phyloP scores from a whole-genome alignment of 2,113 vertebrate genomes.

The Herpailurus yagouaroundi region DNA sequence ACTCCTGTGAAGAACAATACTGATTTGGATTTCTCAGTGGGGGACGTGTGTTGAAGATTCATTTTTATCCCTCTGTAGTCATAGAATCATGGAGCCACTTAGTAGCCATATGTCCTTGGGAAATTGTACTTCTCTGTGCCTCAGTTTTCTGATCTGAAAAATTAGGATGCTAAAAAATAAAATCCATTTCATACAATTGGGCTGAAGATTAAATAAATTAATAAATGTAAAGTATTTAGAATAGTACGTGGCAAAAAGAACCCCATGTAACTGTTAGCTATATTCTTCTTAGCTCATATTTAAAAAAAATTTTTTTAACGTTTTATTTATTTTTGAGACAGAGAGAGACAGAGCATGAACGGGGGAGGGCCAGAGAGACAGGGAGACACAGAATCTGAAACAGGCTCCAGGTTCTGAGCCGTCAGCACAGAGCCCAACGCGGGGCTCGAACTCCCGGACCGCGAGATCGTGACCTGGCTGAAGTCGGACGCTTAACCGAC shows the following conservation, averaged over 20 bases:
- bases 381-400: too few relatives aligned
- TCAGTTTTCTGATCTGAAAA: not conserved
- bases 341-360: too few relatives aligned
- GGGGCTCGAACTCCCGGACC: too few relatives aligned
- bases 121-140: not conserved
- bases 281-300: not conserved
- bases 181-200: not conserved
- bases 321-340: too few relatives aligned
- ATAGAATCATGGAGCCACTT: not conserved
- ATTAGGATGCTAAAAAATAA: not conserved
- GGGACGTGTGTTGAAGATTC: not conserved
- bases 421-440: too few relatives aligned
- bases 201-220: not conserved
- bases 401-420: too few relatives aligned
- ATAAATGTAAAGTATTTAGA: not conserved
- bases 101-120: not conserved
- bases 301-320: not conserved
- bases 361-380: too few relatives aligned
- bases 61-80: not conserved
- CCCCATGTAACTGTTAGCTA: not conserved
- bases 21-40: not conserved
- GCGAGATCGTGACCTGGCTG: too few relatives aligned
- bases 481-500: too few relatives aligned
- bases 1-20: not conserved
- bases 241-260: not conserved